Conservation (phyloP, 35 echinoderm and acorn worm genomes). For the Stichopus chloronotus region DNA sequence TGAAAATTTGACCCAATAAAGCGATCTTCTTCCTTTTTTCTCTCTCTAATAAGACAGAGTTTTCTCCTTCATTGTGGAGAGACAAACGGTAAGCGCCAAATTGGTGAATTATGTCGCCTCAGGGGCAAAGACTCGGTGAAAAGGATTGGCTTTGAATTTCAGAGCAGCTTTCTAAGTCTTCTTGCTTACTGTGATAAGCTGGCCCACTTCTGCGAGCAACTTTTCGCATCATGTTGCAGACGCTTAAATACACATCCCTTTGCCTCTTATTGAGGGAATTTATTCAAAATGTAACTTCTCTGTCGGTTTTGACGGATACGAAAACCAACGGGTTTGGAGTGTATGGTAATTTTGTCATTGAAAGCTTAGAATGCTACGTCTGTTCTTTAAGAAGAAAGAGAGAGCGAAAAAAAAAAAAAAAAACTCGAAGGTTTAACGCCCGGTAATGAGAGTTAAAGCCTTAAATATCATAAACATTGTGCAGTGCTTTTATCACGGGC, state of each 20-base stretch:
- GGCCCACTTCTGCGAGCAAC: conserved; percentile 45
- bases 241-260: conserved; percentile 1
- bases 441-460: not conserved
- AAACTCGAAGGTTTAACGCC: not conserved
- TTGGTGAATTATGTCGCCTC: conserved; percentile 47
- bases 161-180: not conserved
- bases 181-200: conserved; percentile 35
- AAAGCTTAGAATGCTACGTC: not conserved
- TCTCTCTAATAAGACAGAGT: conserved; percentile 29
- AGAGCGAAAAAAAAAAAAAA: too few relatives aligned
- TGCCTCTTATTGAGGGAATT: conserved; percentile 6
- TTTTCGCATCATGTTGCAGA: conserved; percentile 46
- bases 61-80: not conserved
- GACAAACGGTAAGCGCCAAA: conserved; percentile 29
- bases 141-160: conserved; percentile 46
- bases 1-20: conserved; percentile 54
- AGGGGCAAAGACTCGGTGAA: conserved; percentile 28
- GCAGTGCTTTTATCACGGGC: not conserved
- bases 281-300: conserved; percentile 55
- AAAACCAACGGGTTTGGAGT: conserved; percentile 36
- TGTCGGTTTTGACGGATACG: conserved; percentile 37
- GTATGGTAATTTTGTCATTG: conserved; percentile 56
- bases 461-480: not conserved
- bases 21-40: not conserved
- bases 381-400: not conserved